Conservation (phyloP, 2,888 invertebrate species). For the Drosophila sordidapex region DNA sequence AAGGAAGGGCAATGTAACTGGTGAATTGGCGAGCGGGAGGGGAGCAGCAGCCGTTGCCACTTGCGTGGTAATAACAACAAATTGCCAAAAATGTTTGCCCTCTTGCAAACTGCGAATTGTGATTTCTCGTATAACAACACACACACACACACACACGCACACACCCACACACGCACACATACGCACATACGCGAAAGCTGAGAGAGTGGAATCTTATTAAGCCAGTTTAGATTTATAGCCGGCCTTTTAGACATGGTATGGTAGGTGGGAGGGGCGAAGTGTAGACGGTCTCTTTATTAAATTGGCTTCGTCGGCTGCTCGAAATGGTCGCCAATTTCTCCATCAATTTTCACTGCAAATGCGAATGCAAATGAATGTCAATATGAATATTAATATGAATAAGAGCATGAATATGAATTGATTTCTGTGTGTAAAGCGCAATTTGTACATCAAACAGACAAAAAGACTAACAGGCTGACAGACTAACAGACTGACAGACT, state of each 20-base stretch:
- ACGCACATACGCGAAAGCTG: neutral
- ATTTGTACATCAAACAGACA: neutral
- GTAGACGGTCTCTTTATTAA: constrained; percentile 19
- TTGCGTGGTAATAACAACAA: constrained; percentile 65
- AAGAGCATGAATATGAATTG: constrained; percentile 9
- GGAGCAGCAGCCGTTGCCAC: constrained; percentile 42
- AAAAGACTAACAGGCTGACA: neutral
- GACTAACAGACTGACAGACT: neutral
- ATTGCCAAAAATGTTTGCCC: constrained; percentile 66
- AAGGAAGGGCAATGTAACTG: neutral
- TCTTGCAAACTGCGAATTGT: constrained; percentile 42
- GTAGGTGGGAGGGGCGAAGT: neutral
- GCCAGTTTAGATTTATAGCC: constrained; percentile 67
- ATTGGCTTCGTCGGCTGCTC: constrained; percentile 43
- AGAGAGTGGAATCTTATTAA: constrained; percentile 68
- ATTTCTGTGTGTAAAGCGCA: neutral
- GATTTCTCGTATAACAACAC: constrained; percentile 49
- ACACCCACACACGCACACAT: constrained; percentile 2
- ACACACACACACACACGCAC: neutral
- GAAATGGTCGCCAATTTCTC: constrained; percentile 48
- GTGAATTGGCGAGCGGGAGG: neutral
- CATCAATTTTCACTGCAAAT: constrained; percentile 47
- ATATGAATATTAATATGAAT: constrained; percentile 39
- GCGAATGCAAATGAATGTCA: constrained; percentile 20
- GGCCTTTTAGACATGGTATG: constrained; percentile 24